Evolutionary conservation across 2,888 invertebrate genomes (phyloP).

Genomic region (Pachydiplax longipennis): DNA sequence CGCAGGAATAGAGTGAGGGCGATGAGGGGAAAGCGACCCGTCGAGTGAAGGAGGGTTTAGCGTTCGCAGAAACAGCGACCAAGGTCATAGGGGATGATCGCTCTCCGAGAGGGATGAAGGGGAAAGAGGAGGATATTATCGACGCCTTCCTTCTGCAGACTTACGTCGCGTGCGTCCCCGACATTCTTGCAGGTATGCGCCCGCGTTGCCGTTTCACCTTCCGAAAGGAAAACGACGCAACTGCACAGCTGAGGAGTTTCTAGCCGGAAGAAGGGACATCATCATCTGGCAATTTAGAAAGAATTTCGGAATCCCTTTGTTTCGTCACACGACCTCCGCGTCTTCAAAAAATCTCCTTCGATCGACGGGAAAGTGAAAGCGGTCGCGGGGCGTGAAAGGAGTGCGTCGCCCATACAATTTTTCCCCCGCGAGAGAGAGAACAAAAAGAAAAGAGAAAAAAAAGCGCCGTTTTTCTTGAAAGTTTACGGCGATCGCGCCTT

Average conservation of each 20-base stretch:
- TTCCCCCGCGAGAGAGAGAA: background rate
- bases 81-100: background rate
- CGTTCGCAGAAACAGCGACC: background rate
- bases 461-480: background rate
- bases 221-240: background rate
- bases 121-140: background rate
- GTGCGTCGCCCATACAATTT: background rate
- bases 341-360: background rate
- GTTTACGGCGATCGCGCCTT: background rate
- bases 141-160: background rate
- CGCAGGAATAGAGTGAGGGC: background rate
- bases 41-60: background rate
- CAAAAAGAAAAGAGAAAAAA: no score
- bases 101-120: background rate
- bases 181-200: background rate
- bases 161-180: background rate
- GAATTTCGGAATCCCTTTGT: background rate
- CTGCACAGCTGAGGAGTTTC: background rate
- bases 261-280: background rate
- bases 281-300: background rate
- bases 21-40: background rate
- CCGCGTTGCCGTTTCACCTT: background rate
- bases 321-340: slow-evolving; percentile 4
- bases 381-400: background rate
- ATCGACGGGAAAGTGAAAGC: slow-evolving; percentile 13